Base-by-base conservation (phyloP, 2,888 invertebrate genomes). In the Pollenia labialis region DNA sequence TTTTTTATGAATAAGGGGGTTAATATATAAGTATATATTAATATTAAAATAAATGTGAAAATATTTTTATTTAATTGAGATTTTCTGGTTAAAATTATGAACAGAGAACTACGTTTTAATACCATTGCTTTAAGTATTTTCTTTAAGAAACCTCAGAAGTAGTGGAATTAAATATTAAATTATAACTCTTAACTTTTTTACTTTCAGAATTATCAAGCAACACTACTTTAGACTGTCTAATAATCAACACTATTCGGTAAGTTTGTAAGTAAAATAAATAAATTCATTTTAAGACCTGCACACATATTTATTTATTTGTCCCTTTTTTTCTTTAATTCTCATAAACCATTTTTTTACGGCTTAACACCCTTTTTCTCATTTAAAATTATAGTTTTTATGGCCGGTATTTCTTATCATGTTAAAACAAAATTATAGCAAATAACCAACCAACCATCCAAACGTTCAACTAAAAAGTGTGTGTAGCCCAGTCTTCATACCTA, bases 351-450 rank as follows among this genome's bases (percentile, higher is more conserved):
- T 58, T 81, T 44, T 23, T 68, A 32, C 44, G 52, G 50, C 42
- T 75, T 74, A 74, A 66, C 81, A 74, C 58, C 66, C 40, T 81
- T 74, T 58, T 16, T 14, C 68, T 66, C 16, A 16, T 68, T 75
- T 32, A 68, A 52, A 14, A 81, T 81, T 74, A 60, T 68, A 52
- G 58, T 58, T 81, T 32, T 32, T 68, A 60, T 75, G 32, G 42
- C 68, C 54, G n/a, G 46, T 76, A 48, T 72, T 54, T 58, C 64
- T 66, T 84, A 84, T 79, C 66, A 72, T 72, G 66, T 58, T 84
- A 32, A 72, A 79, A 66, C 50, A 58, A 66, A 72, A 79, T 72
- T 72, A 72, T 79, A 71, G 66, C 58, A 77, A 64, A 72, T 66
- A 77, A 84, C 62, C 50, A 75, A 64, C 42, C 66, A 68, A 10